A percentile compares a stretch with the other conserved stretches of the same genome.
Evolutionary conservation across 2,888 invertebrate genomes (phyloP).

Genomic region (Azorinus chamasolen): DNA sequence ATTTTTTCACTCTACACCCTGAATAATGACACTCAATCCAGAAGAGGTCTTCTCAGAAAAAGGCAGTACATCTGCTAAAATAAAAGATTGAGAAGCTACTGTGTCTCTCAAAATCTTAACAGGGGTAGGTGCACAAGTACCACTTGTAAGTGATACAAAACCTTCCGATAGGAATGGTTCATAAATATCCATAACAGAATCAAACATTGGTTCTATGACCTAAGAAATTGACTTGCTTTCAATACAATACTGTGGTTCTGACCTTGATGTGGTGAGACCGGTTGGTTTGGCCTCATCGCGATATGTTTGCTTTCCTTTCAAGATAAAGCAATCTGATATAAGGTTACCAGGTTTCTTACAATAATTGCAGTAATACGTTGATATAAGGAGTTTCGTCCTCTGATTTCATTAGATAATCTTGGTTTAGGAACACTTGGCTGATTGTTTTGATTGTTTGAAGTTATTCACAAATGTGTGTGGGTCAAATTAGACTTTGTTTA

Average conservation of each 20-base stretch:
- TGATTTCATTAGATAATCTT: constrained; percentile 6
- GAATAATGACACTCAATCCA: no score
- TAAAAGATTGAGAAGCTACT: constrained; percentile 18
- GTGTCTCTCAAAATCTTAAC: constrained; percentile 6
- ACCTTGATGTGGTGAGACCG: no score
- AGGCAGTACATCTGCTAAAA: constrained; percentile 29
- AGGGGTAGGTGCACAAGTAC: no score
- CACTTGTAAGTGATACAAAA: no score
- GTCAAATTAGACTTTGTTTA: background rate
- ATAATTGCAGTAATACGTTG: constrained; percentile 21
- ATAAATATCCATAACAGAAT: constrained; percentile 25
- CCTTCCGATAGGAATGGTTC: constrained; percentile 45
- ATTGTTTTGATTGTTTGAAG: background rate
- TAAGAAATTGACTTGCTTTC: constrained; percentile 5
- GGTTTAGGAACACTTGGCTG: background rate
- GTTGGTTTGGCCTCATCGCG: no score
- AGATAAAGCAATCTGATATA: no score
- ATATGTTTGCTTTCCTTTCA: constrained; percentile 25
- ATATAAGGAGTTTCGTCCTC: constrained; percentile 15
- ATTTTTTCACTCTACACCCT: no score
- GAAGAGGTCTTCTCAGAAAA: no score
- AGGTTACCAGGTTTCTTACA: no score
- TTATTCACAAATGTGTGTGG: background rate
- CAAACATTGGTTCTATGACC: background rate
- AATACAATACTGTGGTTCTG: constrained; percentile 21